Evolutionary conservation across 2,888 invertebrate species (phyloP).

Genomic region (Phania funesta): DNA sequence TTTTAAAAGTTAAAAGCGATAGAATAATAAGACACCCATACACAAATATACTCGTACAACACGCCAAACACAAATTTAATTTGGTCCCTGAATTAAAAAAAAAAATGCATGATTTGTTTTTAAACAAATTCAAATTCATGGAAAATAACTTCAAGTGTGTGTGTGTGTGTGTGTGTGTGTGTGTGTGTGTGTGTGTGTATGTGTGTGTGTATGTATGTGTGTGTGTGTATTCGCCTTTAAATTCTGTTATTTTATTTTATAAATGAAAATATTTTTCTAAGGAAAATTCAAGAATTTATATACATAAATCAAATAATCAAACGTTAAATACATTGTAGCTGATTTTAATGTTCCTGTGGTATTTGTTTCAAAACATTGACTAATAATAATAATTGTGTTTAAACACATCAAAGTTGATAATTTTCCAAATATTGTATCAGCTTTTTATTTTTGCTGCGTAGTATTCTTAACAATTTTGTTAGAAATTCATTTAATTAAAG

Average conservation of each 20-base stretch:
- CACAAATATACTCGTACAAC: background rate
- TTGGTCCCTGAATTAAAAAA: conserved; percentile 16
- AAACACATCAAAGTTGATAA: background rate
- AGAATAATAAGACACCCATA: background rate
- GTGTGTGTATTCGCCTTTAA: no score
- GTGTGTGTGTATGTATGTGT: conserved; percentile 9
- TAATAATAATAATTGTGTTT: background rate
- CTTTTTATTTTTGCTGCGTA: no score
- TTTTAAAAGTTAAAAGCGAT: conserved; percentile 12
- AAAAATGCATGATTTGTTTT: conserved; percentile 10
- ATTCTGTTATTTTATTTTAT: background rate
- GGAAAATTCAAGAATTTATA: background rate
- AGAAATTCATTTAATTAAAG: background rate
- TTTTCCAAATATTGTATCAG: background rate
- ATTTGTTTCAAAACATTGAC: background rate
- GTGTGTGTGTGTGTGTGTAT: conserved; percentile 27
- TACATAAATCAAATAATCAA: background rate
- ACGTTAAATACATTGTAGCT: background rate
- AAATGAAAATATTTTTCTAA: background rate
- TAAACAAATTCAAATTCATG: conserved; percentile 54
- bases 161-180: conserved; percentile 8
- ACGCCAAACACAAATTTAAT: background rate
- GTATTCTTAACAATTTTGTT: background rate
- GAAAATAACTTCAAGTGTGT: conserved; percentile 43
- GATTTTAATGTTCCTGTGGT: background rate